These are phyloP conservation scores for Pristionchus fissidentatus DNA, from an alignment of 2,888 invertebrate species.

Conservation along the genomic window DNA sequence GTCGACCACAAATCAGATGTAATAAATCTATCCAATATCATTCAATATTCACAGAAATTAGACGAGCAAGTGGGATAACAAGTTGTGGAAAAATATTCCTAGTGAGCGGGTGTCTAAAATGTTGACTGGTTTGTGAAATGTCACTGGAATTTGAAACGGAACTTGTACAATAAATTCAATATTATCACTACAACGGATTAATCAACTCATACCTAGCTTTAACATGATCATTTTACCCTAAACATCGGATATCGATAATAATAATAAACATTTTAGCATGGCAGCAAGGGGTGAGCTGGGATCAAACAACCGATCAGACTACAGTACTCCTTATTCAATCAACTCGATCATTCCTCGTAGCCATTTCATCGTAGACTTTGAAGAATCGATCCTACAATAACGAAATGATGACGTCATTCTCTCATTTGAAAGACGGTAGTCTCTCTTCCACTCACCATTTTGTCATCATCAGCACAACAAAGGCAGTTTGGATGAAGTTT, in stretches of 20 bases:
- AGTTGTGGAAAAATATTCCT: neutral
- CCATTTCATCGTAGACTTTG: neutral
- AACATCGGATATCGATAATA: neutral
- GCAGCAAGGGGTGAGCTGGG: neutral
- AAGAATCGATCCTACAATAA: conserved; percentile 14
- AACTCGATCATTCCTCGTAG: neutral
- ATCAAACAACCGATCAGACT: too few relatives aligned
- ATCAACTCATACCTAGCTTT: neutral
- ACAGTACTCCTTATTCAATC: neutral
- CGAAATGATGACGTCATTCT: neutral
- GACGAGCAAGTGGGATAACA: conserved; percentile 3
- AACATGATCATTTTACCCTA: neutral
- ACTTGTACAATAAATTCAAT: neutral
- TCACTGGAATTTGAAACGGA: too few relatives aligned
- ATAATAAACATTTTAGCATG: conserved; percentile 17
- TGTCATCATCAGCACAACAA: conserved; percentile 25
- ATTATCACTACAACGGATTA: neutral
- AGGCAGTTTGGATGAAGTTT: neutral
- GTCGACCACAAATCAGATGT: neutral
- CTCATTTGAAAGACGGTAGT: neutral
- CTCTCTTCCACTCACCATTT: neutral
- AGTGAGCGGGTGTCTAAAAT: neutral
- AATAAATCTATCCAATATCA: conserved; percentile 4
- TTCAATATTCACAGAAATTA: conserved; percentile 7
- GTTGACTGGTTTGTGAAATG: neutral